phyloP scores from a whole-genome alignment of 2,113 vertebrate species.

The Brachypodius melanocephalos region DNA sequence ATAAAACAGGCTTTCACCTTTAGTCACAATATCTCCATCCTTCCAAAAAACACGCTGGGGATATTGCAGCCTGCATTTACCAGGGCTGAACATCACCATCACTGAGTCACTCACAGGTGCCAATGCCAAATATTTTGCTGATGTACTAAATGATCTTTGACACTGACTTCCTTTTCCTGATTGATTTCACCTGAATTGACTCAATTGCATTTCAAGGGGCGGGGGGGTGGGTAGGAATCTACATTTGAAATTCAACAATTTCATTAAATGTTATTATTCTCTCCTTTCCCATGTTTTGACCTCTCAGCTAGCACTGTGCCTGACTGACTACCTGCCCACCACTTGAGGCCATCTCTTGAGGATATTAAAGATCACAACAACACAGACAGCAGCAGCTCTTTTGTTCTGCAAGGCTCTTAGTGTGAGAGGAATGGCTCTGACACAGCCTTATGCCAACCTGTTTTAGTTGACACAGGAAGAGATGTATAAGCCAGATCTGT shows the following conservation, averaged over 20 bases:
- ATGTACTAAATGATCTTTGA: neutral
- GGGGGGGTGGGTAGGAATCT: neutral
- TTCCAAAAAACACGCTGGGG: neutral
- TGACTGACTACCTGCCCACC: neutral
- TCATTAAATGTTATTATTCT: neutral
- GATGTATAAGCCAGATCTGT: conserved; percentile 56
- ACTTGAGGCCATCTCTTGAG: neutral
- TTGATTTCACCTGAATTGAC: neutral
- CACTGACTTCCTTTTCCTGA: neutral
- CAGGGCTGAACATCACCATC: neutral
- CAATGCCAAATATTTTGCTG: neutral
- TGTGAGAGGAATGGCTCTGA: conserved; percentile 26
- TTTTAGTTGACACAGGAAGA: conserved; percentile 44
- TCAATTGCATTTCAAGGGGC: neutral
- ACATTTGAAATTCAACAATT: neutral
- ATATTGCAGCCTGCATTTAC: neutral
- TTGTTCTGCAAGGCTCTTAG: conserved; percentile 32
- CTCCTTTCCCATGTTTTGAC: neutral
- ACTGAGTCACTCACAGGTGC: neutral
- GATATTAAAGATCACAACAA: neutral
- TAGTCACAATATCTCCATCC: conserved; percentile 44
- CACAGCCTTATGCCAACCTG: conserved; percentile 47
- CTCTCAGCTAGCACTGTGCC: neutral
- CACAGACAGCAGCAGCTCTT: conserved; percentile 2
- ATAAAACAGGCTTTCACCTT: conserved; percentile 66